These are phyloP conservation scores for Cryptotis parvus DNA, from an alignment of 2,113 vertebrate species.

Conservation along the genomic window DNA sequence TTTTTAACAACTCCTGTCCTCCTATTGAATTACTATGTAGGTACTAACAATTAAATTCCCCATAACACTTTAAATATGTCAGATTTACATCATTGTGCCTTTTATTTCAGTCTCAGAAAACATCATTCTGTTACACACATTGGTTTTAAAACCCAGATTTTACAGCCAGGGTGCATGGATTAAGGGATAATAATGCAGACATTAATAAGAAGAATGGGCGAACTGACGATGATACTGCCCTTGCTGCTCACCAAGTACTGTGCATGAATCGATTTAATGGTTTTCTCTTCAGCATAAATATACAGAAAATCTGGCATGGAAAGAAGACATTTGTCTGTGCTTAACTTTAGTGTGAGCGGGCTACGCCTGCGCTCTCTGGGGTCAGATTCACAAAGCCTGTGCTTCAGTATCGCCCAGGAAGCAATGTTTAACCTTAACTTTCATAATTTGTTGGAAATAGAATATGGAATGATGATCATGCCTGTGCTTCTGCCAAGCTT, in stretches of 20 bases:
- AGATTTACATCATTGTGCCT: fast-evolving
- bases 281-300: background rate
- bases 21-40: background rate
- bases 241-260: background rate
- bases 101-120: background rate
- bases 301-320: background rate
- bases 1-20: background rate
- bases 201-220: background rate
- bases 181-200: background rate
- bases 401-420: background rate
- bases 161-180: background rate
- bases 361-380: fast-evolving
- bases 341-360: background rate
- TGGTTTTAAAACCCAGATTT: constrained; percentile 22
- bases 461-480: too few species aligned
- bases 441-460: background rate
- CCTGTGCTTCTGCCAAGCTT: background rate
- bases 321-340: background rate
- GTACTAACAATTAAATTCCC: background rate
- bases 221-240: background rate
- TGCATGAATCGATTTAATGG: background rate
- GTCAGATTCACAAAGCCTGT: fast-evolving
- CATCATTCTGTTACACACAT: background rate
- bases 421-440: background rate
- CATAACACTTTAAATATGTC: background rate